These are phyloP conservation scores for Channa striata DNA, from an alignment of 2,797 vertebrate genomes.

Conservation along the genomic window DNA sequence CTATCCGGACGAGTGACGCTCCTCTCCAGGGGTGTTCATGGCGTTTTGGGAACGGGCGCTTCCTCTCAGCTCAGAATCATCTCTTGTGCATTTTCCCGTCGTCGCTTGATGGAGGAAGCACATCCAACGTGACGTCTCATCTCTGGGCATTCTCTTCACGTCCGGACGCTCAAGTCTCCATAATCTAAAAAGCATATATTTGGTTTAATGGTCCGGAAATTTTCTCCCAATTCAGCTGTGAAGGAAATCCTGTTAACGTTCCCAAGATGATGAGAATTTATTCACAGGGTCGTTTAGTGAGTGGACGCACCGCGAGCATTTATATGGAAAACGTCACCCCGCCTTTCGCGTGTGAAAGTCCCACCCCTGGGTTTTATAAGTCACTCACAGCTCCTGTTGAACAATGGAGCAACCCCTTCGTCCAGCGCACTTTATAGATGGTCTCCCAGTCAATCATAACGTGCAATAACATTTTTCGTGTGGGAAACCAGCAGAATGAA, in stretches of 20 bases:
- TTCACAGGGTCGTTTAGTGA: slow-evolving; percentile 3
- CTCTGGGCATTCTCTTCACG: slow-evolving; percentile 22
- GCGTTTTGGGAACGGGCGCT: not conserved
- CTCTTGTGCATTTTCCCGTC: not conserved
- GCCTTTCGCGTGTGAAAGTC: slow-evolving; percentile 47
- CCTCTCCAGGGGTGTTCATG: slow-evolving; percentile 8
- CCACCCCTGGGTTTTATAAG: slow-evolving; percentile 55
- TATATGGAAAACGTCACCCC: slow-evolving; percentile 47
- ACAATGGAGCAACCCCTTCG: not conserved
- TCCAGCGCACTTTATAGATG: not conserved
- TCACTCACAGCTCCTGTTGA: slow-evolving; percentile 14
- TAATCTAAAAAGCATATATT: not conserved
- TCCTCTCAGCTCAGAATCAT: slow-evolving; percentile 4
- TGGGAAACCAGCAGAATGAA: not conserved
- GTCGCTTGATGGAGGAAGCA: slow-evolving; percentile 12
- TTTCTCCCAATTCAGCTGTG: not conserved
- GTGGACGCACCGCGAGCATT: slow-evolving; percentile 26
- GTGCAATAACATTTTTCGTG: not conserved
- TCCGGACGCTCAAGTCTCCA: not conserved
- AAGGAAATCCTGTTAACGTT: not conserved
- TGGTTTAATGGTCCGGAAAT: not conserved
- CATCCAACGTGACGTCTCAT: slow-evolving; percentile 33
- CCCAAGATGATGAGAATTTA: slow-evolving; percentile 6
- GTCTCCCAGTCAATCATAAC: slow-evolving; percentile 5
- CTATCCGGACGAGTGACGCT: slow-evolving; percentile 19